Evolutionary conservation across 2,113 vertebrate genomes (phyloP).

Genomic region (Ptychochromis oligacanthus): DNA sequence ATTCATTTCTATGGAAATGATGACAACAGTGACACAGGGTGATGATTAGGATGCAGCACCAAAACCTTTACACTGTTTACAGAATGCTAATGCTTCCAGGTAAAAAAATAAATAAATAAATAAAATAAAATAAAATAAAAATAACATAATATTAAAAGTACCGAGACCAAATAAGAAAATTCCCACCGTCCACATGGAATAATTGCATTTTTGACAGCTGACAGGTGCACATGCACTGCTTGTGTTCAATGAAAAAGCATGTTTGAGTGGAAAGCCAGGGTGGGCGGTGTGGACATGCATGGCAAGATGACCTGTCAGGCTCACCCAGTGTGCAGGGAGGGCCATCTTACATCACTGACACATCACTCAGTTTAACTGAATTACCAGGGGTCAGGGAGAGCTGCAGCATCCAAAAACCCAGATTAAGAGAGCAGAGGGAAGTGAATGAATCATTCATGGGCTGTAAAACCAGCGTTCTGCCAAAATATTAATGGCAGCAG

Average conservation of each 20-base stretch:
- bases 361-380: conserved; percentile 38
- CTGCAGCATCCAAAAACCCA: conserved; percentile 28
- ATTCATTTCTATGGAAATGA: conserved; percentile 26
- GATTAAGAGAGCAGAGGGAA: conserved; percentile 9
- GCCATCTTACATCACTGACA: conserved; percentile 13
- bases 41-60: background rate
- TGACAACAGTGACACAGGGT: background rate
- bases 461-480: background rate
- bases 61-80: background rate
- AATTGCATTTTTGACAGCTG: conserved; percentile 35
- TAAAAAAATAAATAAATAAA: background rate
- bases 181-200: background rate
- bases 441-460: conserved; percentile 43
- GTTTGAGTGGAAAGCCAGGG: conserved; percentile 15
- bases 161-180: background rate
- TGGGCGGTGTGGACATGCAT: conserved; percentile 11
- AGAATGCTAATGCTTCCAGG: background rate
- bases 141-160: background rate
- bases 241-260: conserved; percentile 26
- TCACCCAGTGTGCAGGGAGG: background rate
- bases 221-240: conserved; percentile 29
- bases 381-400: conserved; percentile 5
- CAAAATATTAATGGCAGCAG: conserved; percentile 35
- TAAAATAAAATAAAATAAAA: background rate
- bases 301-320: conserved; percentile 30